Base-by-base conservation (phyloP, 2,113 vertebrate species). In the Puffinus mauretanicus region DNA sequence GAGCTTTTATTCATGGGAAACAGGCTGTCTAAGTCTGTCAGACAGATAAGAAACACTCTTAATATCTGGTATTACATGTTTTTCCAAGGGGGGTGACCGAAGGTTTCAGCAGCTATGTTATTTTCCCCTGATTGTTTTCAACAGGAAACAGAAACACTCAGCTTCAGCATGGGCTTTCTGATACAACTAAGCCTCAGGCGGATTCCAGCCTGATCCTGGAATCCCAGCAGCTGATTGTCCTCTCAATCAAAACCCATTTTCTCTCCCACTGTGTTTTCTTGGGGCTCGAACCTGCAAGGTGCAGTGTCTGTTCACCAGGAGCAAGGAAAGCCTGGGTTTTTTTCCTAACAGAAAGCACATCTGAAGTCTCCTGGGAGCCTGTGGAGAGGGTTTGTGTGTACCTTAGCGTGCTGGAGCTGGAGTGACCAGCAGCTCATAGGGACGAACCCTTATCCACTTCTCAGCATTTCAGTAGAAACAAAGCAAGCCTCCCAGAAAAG, bases 81-180 rank as follows among this genome's bases (percentile, higher is more conserved):
- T 83, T 94, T 90, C 94, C 88, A 86, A 46, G 25, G 15, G 19
- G 29, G 25, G 21, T 92, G 47, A 73, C 18, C 1, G 2, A 79
- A 90, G 38, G 27, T 90, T 96, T 94, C 71, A 60, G 95, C 36
- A 52, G n/a, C 94, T 42, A 47, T 94, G 82, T 95, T 55, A 79
- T 88, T 46, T 97, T 88, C 80, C 89, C 29, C 7, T 18, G 17
- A 91, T 77, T 55, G 44, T 95, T 90, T 69, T 70, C 55, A 71
- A 24, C 42, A 82, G 55, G 91, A 93, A 86, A 78, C 61, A 94
- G 76, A 90, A 92, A 93, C 3, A n/a, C 44, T 89, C 62, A 18
- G 60, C 13, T 91, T 64, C 64, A 72, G 90, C 47, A 36, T 5
- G 82, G 26, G 51, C 36, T 64, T 82, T 61, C 64, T 38, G n/a